phyloP scores from a whole-genome alignment of 2,113 vertebrate species.

The Sander vitreus region DNA sequence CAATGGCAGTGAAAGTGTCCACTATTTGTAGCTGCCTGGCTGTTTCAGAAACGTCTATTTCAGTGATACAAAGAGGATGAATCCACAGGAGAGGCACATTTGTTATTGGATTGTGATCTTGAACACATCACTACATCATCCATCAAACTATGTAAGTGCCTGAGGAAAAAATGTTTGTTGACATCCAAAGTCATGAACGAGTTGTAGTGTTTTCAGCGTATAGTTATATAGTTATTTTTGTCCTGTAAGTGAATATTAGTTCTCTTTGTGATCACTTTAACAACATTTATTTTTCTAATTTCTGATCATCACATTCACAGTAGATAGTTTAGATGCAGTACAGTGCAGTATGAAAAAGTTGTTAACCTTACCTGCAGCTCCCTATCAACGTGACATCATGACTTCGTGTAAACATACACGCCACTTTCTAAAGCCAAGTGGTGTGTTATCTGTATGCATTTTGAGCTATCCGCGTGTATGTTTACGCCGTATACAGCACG shows the following conservation, averaged over 20 bases:
- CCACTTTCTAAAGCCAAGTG: too few relatives aligned
- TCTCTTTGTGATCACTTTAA: not conserved
- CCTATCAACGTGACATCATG: too few relatives aligned
- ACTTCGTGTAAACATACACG: too few relatives aligned
- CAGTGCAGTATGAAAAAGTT: not conserved
- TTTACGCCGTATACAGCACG: too few relatives aligned
- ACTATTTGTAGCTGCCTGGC: conserved; percentile 17
- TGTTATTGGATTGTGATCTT: conserved; percentile 49
- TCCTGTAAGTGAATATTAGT: not conserved
- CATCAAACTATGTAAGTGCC: conserved; percentile 42
- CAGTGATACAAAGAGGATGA: conserved; percentile 23
- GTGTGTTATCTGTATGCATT: too few relatives aligned
- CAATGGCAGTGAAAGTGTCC: not conserved
- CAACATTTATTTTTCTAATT: not conserved
- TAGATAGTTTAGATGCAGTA: not conserved
- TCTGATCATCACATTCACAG: conserved; percentile 2
- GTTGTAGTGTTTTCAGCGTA: not conserved
- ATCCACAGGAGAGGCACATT: conserved; percentile 35
- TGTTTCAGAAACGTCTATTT: conserved; percentile 40
- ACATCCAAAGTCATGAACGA: conserved; percentile 31
- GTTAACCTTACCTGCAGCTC: conserved; percentile 14
- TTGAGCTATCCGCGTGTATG: too few relatives aligned
- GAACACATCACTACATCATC: conserved; percentile 38
- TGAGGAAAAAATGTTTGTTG: conserved; percentile 24
- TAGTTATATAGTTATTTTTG: not conserved